Evolutionary conservation across 2,113 vertebrate genomes (phyloP).

Genomic region (Oryzias woworae): DNA sequence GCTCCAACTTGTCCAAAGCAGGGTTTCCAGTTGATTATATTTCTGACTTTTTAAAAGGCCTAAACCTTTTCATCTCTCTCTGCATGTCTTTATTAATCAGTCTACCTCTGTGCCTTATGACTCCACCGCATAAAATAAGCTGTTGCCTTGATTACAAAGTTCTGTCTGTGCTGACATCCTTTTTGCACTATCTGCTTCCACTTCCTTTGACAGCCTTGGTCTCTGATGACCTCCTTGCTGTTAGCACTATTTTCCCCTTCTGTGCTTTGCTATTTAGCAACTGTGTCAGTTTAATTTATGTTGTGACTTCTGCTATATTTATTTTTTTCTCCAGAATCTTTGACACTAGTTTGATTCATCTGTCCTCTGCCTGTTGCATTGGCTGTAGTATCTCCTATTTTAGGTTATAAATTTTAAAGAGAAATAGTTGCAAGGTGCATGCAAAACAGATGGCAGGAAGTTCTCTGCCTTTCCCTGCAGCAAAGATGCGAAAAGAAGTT

Average conservation of each 20-base stretch:
- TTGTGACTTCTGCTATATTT: constrained; percentile 36
- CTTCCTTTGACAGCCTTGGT: neutral
- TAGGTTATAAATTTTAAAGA: too few species aligned
- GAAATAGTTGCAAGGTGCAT: too few species aligned
- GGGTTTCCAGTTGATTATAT: constrained; percentile 40
- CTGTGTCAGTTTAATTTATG: constrained; percentile 3
- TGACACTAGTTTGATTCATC: constrained; percentile 15
- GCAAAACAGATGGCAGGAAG: too few species aligned
- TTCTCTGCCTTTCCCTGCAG: too few species aligned
- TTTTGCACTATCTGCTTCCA: neutral
- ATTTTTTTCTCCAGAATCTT: constrained; percentile 35
- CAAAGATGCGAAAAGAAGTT: too few species aligned
- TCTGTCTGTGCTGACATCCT: constrained; percentile 24
- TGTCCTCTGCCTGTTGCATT: too few species aligned
- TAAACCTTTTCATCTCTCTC: constrained; percentile 13
- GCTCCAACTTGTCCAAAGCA: constrained; percentile 28
- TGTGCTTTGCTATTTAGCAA: neutral
- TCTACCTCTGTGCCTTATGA: constrained; percentile 21
- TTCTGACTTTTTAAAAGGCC: constrained; percentile 25
- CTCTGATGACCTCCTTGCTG: constrained; percentile 29
- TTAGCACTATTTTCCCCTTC: constrained; percentile 46
- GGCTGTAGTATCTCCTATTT: too few species aligned
- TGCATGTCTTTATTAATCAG: constrained; percentile 31
- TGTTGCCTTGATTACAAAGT: constrained; percentile 29
- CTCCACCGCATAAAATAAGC: constrained; percentile 42